Percentiles rank a stretch among this genome's conserved stretches.
Conservation (phyloP, 92 coral and sea anemone species). For the Parazoanthus swiftii region DNA sequence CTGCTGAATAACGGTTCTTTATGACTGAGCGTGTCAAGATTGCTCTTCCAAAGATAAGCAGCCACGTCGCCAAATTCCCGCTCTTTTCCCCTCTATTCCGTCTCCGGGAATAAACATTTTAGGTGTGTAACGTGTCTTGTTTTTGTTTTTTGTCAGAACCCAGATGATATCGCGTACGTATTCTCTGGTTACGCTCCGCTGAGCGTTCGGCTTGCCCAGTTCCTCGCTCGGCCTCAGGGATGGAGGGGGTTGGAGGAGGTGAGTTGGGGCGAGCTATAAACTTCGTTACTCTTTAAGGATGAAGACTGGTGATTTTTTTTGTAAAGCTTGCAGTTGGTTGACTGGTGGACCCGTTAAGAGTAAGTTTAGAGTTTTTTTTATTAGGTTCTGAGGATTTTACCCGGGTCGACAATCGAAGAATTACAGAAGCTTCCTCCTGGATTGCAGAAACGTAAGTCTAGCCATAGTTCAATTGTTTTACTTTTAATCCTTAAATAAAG, state of each 20-base stretch:
- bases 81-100: not conserved
- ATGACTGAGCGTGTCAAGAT: not conserved
- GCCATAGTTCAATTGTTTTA: too few relatives aligned
- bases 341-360: not conserved
- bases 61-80: not conserved
- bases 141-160: slow-evolving; percentile 62
- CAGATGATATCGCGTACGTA: slow-evolving; percentile 94
- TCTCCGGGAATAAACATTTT: not conserved
- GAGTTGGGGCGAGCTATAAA: not conserved
- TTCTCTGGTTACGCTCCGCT: slow-evolving; percentile 98
- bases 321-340: not conserved
- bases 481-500: too few relatives aligned
- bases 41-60: not conserved
- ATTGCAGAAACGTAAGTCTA: slow-evolving; percentile 86
- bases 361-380: not conserved
- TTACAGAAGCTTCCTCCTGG: slow-evolving; percentile 93
- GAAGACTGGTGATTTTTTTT: too few relatives aligned
- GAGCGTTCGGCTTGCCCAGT: slow-evolving; percentile 94
- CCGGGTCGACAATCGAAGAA: slow-evolving; percentile 94
- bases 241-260: slow-evolving; percentile 99
- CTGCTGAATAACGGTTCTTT: too few relatives aligned
- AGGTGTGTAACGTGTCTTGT: not conserved
- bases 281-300: not conserved
- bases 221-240: slow-evolving; percentile 95
- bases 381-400: slow-evolving; percentile 87